Conservation (phyloP, 2,888 invertebrate species). For the Ctena decussata region DNA sequence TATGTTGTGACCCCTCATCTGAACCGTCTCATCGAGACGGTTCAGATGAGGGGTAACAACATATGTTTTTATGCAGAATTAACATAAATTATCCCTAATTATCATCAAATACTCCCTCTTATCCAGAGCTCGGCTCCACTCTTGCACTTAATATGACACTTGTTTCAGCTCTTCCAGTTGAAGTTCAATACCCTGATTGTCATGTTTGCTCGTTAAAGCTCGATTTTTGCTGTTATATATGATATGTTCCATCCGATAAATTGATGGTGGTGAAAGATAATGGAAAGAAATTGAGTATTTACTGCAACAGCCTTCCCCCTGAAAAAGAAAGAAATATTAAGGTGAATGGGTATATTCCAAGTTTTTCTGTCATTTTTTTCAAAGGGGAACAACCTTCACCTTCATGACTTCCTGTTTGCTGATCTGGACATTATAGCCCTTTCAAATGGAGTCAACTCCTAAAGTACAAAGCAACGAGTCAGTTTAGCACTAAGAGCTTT, state of each 20-base stretch:
- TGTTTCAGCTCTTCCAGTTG: background rate
- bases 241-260: conserved; percentile 97
- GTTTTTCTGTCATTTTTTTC: too few species aligned
- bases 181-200: background rate
- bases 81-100: too few species aligned
- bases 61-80: too few species aligned
- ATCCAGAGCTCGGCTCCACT: too few species aligned
- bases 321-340: conserved; percentile 28
- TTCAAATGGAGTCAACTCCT: background rate
- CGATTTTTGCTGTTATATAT: conserved; percentile 89
- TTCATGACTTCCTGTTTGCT: background rate
- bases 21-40: too few species aligned
- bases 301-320: conserved; percentile 77
- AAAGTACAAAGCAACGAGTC: background rate
- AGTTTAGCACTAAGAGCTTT: too few species aligned
- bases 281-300: conserved; percentile 94
- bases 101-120: too few species aligned
- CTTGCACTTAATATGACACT: background rate
- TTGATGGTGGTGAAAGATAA: conserved; percentile 94
- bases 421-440: background rate
- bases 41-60: too few species aligned
- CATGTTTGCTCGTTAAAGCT: background rate
- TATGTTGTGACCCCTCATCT: too few species aligned
- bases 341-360: too few species aligned
- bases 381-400: too few species aligned